Base-by-base conservation (phyloP, 2,113 vertebrate genomes). In the Corythaixoides concolor region DNA sequence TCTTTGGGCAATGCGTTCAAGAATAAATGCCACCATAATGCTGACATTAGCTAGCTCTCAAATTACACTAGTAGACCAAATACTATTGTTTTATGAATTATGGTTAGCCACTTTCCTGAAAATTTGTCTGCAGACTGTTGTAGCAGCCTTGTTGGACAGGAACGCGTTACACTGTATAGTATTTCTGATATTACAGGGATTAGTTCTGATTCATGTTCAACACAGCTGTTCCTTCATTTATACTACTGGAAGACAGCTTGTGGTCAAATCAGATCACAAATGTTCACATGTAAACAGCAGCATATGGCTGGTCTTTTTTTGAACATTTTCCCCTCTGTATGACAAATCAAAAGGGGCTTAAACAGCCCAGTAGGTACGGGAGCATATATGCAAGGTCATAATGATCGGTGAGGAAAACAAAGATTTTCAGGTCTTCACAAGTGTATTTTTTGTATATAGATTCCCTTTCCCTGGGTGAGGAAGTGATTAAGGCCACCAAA, bases 161-260 rank as follows among this genome's bases (percentile, higher is more conserved):
- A 97, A 81, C 35, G 17, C 35, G 35, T 70, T 87, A 53, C 56
- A 30, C 67, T 72, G 49, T 79, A 67, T 77, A 95, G 69, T 45
- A 88, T 93, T 94, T 97, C 94, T 96, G 78, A 88, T 97, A 77
- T 95, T 95, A 89, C 68, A 79, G 80, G 94, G 92, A 93, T 97
- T 96, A 92, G 35, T 92, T 93, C 74, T 95, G 77, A 94, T 97
- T 97, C 96, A 90, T 91, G 78, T 95, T 97, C 76, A 93, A 64
- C 70, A 91, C 97, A 98, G 92, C 97, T 98, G 96, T 94, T 97
- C 45, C 47, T 91, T 97, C 91, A 70, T 96, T 98, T 97, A 89
- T 94, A 95, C n/a, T 15, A 26, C 80, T 95, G 90, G 89, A 98
- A 94, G 88, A 86, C 93, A 96, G 92, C 81, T 95, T 80, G 26